These are phyloP conservation scores for Brachionus calyciflorus DNA, from an alignment of 1,140 invertebrate species.

Conservation along the genomic window DNA sequence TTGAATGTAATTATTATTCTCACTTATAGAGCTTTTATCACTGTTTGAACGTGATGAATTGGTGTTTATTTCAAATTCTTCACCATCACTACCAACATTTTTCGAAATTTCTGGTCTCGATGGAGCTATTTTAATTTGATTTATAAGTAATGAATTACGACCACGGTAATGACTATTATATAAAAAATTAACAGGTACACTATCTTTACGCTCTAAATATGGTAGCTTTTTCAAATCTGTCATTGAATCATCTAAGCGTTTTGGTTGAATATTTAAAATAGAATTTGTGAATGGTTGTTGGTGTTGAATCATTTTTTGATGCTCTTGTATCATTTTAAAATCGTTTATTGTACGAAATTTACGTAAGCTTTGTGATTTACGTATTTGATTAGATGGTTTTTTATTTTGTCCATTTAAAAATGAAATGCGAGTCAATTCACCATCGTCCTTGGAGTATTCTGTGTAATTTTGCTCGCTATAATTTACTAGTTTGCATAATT, in stretches of 20 bases:
- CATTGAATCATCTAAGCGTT: not conserved
- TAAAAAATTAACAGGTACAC: conserved; percentile 17
- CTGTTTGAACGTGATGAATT: conserved; percentile 21
- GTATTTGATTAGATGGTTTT: not conserved
- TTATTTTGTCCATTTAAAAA: not conserved
- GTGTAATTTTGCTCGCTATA: not conserved
- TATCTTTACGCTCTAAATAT: conserved; percentile 1
- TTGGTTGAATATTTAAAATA: not conserved
- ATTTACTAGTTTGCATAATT: not conserved
- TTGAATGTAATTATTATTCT: not conserved
- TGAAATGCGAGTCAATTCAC: not conserved
- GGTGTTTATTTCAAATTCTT: not conserved
- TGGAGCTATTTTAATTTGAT: not conserved
- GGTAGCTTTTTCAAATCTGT: conserved; percentile 1
- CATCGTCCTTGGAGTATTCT: not conserved
- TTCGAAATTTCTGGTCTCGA: not conserved
- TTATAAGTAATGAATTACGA: not conserved
- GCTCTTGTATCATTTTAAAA: conserved; percentile 32
- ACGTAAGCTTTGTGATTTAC: conserved; percentile 11
- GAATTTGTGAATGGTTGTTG: not conserved
- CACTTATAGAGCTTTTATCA: conserved; percentile 13
- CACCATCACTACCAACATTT: not conserved
- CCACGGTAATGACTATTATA: conserved; percentile 3
- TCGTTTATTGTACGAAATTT: conserved; percentile 31
- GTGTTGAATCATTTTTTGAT: not conserved